A percentile compares a stretch with the other conserved stretches of the same genome.
These are phyloP conservation scores for Pagrus major DNA, from an alignment of 2,113 vertebrate species.

Conservation along the genomic window DNA sequence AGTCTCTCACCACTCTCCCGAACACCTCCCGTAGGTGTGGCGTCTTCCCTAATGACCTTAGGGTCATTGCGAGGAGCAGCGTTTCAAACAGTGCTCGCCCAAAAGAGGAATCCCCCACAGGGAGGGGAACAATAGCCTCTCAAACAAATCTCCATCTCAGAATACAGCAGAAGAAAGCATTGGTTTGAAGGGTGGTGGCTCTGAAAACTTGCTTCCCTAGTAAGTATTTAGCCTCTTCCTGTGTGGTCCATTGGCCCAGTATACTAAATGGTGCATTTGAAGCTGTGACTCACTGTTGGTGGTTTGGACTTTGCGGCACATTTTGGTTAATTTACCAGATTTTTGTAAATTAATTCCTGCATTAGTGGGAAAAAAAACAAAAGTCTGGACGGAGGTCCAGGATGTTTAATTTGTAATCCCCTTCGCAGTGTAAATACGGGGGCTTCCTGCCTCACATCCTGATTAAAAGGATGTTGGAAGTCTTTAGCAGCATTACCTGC, in stretches of 20 bases:
- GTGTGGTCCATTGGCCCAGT: constrained; percentile 55
- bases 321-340: constrained; percentile 36
- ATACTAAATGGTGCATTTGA: constrained; percentile 40
- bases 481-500: constrained; percentile 26
- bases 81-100: constrained; percentile 30
- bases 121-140: constrained; percentile 75
- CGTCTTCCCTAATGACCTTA: constrained; percentile 38
- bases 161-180: constrained; percentile 58
- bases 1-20: constrained; percentile 24
- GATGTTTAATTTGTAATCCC: constrained; percentile 49
- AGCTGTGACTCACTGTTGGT: constrained; percentile 30
- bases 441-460: constrained; percentile 63
- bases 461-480: constrained; percentile 55
- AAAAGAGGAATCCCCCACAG: constrained; percentile 68
- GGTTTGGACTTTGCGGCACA: constrained; percentile 14
- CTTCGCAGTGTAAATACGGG: background rate
- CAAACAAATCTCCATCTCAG: constrained; percentile 61
- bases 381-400: constrained; percentile 16
- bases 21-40: constrained; percentile 45
- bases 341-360: constrained; percentile 40
- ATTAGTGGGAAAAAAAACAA: constrained; percentile 47
- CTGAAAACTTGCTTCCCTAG: constrained; percentile 55
- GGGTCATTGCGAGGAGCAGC: constrained; percentile 31
- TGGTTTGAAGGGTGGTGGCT: constrained; percentile 57
- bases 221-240: constrained; percentile 58